Evolutionary conservation across 2,888 invertebrate genomes (phyloP).

Genomic region (Nebria salina): DNA sequence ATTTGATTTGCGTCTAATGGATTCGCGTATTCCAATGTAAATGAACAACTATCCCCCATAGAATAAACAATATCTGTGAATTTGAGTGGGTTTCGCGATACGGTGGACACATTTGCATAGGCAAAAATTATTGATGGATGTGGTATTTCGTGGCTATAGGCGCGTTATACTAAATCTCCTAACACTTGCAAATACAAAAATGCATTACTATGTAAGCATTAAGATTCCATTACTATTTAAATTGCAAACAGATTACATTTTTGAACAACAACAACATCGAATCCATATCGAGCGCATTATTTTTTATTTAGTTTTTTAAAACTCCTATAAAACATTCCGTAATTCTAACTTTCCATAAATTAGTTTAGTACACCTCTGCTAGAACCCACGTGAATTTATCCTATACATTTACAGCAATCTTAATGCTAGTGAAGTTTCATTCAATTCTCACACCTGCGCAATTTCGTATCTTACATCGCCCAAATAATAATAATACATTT

Average conservation of each 20-base stretch:
- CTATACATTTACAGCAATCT: not conserved
- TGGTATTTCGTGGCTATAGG: not conserved
- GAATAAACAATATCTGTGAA: not conserved
- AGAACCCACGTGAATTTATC: not conserved
- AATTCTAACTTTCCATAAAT: not conserved
- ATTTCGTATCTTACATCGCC: not conserved
- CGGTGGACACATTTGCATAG: slow-evolving; percentile 1
- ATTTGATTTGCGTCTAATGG: not conserved
- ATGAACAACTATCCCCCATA: not conserved
- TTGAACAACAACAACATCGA: too few species aligned
- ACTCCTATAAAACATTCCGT: not conserved
- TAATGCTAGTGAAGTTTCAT: not conserved
- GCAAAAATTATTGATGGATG: slow-evolving; percentile 1
- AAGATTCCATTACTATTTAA: too few species aligned
- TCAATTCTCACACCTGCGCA: not conserved
- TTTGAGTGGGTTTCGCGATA: not conserved
- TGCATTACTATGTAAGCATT: too few species aligned
- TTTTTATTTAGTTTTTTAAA: too few species aligned
- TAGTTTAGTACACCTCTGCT: not conserved
- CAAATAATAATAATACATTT: not conserved
- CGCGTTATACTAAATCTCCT: not conserved
- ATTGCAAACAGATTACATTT: too few species aligned
- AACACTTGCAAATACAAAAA: too few species aligned
- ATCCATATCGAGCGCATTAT: too few species aligned
- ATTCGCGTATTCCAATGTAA: not conserved